Evolutionary conservation across 2,888 invertebrate genomes (phyloP), one percentile per base, ranked within the genome.

Genomic region (Polyommatus iphigenia): DNA sequence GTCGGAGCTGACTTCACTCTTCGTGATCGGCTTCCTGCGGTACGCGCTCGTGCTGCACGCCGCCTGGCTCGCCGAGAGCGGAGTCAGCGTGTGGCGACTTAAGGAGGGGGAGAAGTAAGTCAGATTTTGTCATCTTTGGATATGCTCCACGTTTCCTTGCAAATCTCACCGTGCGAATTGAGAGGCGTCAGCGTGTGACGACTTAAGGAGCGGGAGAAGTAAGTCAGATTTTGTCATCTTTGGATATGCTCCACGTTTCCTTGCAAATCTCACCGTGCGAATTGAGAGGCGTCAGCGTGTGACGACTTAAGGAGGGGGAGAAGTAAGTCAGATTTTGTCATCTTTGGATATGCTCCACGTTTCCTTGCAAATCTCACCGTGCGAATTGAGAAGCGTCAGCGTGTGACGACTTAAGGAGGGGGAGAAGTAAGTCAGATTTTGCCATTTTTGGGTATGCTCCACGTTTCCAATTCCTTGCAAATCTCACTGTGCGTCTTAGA

Each of bases 21-120:
- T 96, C 80, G 94, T 97, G 1, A 92, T 96, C 7, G 97, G 97
- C 13, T 96, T 96, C 85, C 86, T 97, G 80, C 95, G 97, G 15
- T 95, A 96, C 81, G 91, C 95, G 0, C 87, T 97, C 10, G 94
- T 96, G 0, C 85, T 95, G 0, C 96, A 97, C 84, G 89, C 95
- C 0, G 92, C 96, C 6, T 97, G 96, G 96, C 89, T 98, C 32
- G 94, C 97, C 4, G 96, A 97, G 86, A 97, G 97, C 81, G 96
- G 96, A 0, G 94, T 95, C 76, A 94, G 95, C 62, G 90, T 98
- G 57, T 97, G 97, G 97, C 96, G 96, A 36, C 92, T 97, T 18
- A 91, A 94, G 82, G 95, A 95, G 79, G 95, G 96, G 83, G 95
- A 97, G 88, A 95, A 96, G 97, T 96, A 95, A 96, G 95, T 94